phyloP scores from a whole-genome alignment of 2,888 invertebrate genomes.

The Norana najaformis region DNA sequence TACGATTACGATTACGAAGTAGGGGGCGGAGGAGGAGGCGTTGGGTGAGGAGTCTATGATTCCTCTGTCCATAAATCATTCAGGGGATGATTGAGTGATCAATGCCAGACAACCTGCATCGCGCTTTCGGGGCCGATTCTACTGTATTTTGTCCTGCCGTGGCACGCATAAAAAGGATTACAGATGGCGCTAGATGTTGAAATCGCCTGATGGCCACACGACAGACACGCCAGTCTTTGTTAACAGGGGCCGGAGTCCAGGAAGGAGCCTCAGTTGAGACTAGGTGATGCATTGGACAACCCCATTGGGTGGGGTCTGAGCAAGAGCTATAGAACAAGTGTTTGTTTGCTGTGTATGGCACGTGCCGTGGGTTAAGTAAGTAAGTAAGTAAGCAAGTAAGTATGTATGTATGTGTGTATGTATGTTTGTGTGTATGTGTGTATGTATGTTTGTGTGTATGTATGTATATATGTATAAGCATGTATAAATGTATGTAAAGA shows the following conservation, averaged over 20 bases:
- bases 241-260: background rate
- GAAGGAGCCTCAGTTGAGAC: background rate
- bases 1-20: too few species aligned
- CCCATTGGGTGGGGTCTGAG: background rate
- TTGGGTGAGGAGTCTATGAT: background rate
- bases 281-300: background rate
- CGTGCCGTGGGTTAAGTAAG: background rate
- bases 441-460: too few species aligned
- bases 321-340: background rate
- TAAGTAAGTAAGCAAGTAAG: background rate
- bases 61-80: background rate
- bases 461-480: too few species aligned
- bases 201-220: background rate
- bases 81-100: background rate
- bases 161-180: background rate
- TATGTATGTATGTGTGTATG: too few species aligned
- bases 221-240: slow-evolving; percentile 6
- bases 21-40: too few species aligned
- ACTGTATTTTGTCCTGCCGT: background rate
- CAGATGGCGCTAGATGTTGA: slow-evolving; percentile 13
- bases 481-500: background rate
- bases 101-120: background rate
- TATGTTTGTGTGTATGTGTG: too few species aligned
- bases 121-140: background rate
- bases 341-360: background rate